Evolutionary conservation across 37 sponge, comb jelly and placozoan species (phyloP).

Genomic region (Crambe crambe): DNA sequence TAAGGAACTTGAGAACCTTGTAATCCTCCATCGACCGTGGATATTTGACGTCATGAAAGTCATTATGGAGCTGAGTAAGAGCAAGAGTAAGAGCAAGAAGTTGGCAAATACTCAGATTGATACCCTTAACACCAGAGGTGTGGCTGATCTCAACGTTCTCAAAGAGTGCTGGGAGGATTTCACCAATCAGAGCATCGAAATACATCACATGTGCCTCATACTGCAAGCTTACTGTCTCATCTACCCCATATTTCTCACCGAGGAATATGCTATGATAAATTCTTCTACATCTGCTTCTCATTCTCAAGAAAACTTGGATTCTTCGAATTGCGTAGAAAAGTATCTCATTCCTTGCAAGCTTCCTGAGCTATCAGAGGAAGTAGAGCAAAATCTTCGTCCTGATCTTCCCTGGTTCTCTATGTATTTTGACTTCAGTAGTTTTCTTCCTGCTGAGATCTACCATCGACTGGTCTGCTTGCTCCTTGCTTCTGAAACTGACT

Average conservation of each 20-base stretch:
- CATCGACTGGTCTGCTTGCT: conserved; percentile 7
- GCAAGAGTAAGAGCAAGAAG: not conserved
- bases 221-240: conserved; percentile 57
- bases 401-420: no score
- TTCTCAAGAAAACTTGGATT: no score
- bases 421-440: conserved; percentile 46
- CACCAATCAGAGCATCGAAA: not conserved
- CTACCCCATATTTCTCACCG: no score
- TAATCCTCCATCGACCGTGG: conserved; percentile 44
- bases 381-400: no score
- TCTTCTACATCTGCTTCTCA: no score
- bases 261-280: no score
- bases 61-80: conserved; percentile 21
- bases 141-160: conserved; percentile 4
- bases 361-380: not conserved
- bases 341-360: conserved; percentile 48
- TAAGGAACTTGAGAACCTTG: conserved; percentile 17
- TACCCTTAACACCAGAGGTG: not conserved
- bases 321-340: no score
- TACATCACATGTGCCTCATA: conserved; percentile 35
- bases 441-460: conserved; percentile 62
- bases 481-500: no score
- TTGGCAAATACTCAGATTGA: not conserved
- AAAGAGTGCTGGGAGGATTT: conserved; percentile 17
- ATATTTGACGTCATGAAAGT: conserved; percentile 57